Evolutionary conservation across 2,888 invertebrate genomes (phyloP), one percentile per base, ranked within the genome.

Genomic region (Cantharis rufa): DNA sequence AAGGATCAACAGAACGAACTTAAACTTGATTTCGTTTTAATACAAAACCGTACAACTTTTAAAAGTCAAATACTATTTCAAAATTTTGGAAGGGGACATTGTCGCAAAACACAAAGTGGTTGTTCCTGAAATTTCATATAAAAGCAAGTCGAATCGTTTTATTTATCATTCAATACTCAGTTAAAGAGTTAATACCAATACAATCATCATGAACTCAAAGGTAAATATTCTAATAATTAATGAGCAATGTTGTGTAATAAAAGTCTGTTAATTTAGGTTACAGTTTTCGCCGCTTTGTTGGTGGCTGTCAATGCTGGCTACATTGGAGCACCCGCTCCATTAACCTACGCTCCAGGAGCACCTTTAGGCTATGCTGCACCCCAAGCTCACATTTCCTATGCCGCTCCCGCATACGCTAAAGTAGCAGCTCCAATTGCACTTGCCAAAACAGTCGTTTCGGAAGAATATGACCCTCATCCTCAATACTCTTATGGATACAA

Each of bases 401-500:
- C 24, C 24, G 9, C 18, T 21, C 64, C 64, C 13, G 64, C 64
- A 18, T 21, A 21, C n/a, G 64, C 64, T 11, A 66, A 66, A 66
- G 66, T 64, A n/a, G 75, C 75, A 10, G 66, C 75, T 15, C 61
- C 66, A 15, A 28, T 75, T 16, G 75, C 75, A 2, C 64, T 62
- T 16, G 64, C 68, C 11, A 66, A 66, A n/a, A 66, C 72, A 70
- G 85, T 87, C 71, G 84, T 86, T 2, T 84, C 88, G 24, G 84
- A 87, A 1, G 86, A 88, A 9, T 87, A 86, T 18, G 87, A 89
- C 84, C 88, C 89, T 62, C 88, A 90, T 85, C 87, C 90, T 0
- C 90, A 90, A 79, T 90, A 90, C 87, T 89, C 87, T 83, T 90
- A 88, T 85, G 87, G 89, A 0, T 90, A 90, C 85, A 89, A 90